Evolutionary conservation across 2,797 vertebrate species (phyloP).

Genomic region (Amphiprion clarkii): DNA sequence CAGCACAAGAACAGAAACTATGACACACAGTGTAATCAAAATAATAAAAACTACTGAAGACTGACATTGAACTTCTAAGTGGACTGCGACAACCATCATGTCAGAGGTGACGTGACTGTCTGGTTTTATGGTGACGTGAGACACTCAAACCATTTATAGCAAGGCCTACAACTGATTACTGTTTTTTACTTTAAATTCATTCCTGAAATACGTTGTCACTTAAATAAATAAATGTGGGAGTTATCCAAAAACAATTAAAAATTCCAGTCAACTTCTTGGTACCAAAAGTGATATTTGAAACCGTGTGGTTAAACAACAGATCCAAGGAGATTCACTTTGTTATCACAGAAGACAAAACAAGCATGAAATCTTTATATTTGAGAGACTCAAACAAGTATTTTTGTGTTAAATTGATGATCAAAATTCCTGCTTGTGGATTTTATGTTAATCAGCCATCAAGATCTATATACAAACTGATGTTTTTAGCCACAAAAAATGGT

Average conservation of each 20-base stretch:
- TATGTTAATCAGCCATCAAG: not conserved
- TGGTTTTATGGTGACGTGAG: conserved; percentile 11
- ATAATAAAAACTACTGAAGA: not conserved
- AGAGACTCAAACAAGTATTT: not conserved
- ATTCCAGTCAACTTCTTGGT: not conserved
- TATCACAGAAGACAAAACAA: too few relatives aligned
- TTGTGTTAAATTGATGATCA: too few relatives aligned
- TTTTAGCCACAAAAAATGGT: not conserved
- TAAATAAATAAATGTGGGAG: too few relatives aligned
- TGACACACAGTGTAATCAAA: conserved; percentile 34
- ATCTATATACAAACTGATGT: not conserved
- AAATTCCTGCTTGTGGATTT: too few relatives aligned
- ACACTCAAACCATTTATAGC: not conserved
- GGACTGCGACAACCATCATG: not conserved
- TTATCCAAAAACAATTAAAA: too few relatives aligned
- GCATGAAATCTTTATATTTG: not conserved
- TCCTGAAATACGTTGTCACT: too few relatives aligned
- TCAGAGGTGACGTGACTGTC: not conserved
- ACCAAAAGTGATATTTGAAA: not conserved
- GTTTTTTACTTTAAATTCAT: too few relatives aligned
- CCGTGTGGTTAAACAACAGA: too few relatives aligned
- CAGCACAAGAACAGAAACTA: conserved; percentile 47
- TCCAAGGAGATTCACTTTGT: too few relatives aligned
- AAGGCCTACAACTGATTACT: too few relatives aligned
- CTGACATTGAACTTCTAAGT: conserved; percentile 17